Evolutionary conservation across 2,113 vertebrate species (phyloP).

Genomic region (Dipodomys stephensi): DNA sequence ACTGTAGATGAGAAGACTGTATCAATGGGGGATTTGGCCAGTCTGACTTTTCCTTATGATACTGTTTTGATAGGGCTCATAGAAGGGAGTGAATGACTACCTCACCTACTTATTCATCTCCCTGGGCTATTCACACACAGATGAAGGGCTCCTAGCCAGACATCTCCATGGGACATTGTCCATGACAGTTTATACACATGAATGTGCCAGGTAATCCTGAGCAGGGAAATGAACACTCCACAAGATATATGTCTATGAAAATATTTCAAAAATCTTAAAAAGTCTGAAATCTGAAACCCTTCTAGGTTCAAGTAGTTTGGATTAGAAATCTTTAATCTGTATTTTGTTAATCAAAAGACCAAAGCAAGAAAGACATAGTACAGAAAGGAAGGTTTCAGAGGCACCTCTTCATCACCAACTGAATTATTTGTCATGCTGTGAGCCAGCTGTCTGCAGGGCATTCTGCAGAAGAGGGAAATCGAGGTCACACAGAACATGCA

Average conservation of each 20-base stretch:
- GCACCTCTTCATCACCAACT: background rate
- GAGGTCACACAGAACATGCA: no score
- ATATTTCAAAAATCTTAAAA: background rate
- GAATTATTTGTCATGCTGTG: background rate
- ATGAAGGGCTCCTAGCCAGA: background rate
- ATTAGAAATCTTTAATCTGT: background rate
- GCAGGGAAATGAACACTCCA: background rate
- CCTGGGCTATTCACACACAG: no score
- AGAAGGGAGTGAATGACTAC: background rate
- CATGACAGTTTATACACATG: background rate
- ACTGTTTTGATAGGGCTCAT: background rate
- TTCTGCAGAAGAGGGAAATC: background rate
- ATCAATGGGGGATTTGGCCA: no score
- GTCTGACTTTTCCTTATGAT: background rate
- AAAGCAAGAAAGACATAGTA: background rate
- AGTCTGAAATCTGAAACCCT: background rate
- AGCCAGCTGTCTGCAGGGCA: rapidly evolving
- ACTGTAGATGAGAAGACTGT: background rate
- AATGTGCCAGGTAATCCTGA: no score
- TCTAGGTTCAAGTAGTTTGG: background rate
- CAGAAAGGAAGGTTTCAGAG: background rate
- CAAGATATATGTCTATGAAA: background rate
- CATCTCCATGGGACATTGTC: background rate
- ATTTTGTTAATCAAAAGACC: slow-evolving; percentile 10
- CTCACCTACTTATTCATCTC: background rate